Evolutionary conservation across 2,113 vertebrate species (phyloP).

Genomic region (Sylvilagus bachmani): DNA sequence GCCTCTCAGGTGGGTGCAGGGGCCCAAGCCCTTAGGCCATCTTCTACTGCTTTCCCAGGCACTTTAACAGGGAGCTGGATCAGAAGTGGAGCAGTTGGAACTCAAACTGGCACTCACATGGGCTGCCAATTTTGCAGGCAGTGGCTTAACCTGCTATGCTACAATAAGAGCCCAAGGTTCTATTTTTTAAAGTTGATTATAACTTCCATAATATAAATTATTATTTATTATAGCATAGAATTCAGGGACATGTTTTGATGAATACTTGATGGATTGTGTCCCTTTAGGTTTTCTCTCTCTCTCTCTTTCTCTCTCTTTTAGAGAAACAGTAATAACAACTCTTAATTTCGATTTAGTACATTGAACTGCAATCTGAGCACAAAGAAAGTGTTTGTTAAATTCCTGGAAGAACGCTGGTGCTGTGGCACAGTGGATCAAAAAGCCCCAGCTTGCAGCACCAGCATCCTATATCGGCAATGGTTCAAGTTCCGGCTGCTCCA

Average conservation of each 20-base stretch:
- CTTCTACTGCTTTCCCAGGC: too few relatives aligned
- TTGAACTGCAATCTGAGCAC: neutral
- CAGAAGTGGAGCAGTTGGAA: too few relatives aligned
- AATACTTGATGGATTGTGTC: neutral
- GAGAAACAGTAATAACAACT: neutral
- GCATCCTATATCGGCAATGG: too few relatives aligned
- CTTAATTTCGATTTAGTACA: neutral
- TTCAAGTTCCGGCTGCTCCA: too few relatives aligned
- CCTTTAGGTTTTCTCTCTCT: neutral
- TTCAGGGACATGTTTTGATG: neutral
- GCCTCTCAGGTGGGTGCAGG: too few relatives aligned
- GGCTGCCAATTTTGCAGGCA: too few relatives aligned
- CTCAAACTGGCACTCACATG: too few relatives aligned
- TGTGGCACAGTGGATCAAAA: too few relatives aligned
- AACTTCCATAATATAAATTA: neutral
- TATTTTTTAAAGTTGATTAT: slow-evolving; percentile 19
- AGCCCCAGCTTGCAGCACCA: too few relatives aligned
- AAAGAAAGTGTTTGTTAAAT: neutral
- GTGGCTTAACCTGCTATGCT: too few relatives aligned
- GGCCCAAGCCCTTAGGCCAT: too few relatives aligned
- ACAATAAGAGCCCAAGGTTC: neutral
- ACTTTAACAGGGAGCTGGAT: too few relatives aligned
- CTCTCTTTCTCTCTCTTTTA: neutral
- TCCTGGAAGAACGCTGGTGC: neutral
- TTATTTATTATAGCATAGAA: neutral